A percentile compares a stretch with the other conserved stretches of the same genome.
Conservation (phyloP, 2,113 vertebrate species). For the Eulacestoma nigropectus region DNA sequence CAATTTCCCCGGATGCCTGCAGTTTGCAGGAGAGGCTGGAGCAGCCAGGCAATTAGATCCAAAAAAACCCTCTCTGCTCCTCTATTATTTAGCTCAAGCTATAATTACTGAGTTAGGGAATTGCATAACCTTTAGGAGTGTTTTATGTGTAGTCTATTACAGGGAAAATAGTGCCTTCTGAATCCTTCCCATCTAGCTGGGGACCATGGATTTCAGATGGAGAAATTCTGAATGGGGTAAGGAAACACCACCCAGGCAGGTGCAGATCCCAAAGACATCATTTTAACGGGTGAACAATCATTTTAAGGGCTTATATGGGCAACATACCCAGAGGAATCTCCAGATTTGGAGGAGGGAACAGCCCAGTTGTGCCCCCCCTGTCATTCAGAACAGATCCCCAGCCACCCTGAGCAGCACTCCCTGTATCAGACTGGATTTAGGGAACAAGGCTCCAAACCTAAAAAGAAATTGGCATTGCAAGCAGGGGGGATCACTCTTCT, state of each 20-base stretch:
- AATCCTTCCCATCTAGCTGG: background rate
- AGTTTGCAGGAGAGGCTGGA: background rate
- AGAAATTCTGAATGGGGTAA: background rate
- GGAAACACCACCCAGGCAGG: background rate
- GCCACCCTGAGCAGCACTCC: background rate
- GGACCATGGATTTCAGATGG: background rate
- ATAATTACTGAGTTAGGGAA: constrained; percentile 36
- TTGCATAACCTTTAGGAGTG: constrained; percentile 21
- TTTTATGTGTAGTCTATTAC: background rate
- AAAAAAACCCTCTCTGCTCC: background rate
- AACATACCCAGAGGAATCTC: background rate
- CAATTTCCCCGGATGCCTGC: background rate
- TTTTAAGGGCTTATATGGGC: background rate
- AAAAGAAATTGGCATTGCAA: background rate
- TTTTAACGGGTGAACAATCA: background rate
- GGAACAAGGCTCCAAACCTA: background rate
- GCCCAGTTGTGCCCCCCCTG: background rate
- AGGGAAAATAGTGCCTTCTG: background rate
- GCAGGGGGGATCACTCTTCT: background rate
- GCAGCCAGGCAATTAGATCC: constrained; percentile 26
- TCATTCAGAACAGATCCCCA: rapidly evolving
- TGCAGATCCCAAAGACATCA: background rate
- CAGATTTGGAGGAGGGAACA: background rate
- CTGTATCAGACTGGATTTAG: background rate
- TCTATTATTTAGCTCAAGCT: constrained; percentile 47